Evolutionary conservation across 1,140 invertebrate species (phyloP).

Genomic region (Rhizoglyphus robini): DNA sequence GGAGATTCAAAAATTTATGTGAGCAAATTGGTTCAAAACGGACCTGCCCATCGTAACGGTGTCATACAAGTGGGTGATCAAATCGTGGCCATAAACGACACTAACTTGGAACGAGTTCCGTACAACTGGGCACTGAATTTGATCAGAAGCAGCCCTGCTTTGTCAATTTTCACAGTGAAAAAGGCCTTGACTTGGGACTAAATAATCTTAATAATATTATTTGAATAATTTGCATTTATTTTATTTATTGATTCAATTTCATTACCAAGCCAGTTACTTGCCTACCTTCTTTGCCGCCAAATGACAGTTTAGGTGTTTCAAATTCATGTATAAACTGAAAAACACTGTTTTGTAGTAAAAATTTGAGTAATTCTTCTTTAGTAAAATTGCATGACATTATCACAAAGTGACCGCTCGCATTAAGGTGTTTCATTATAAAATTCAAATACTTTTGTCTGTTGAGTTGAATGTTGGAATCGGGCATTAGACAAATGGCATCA

Average conservation of each 20-base stretch:
- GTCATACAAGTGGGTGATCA: slow-evolving; percentile 78
- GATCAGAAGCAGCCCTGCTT: neutral
- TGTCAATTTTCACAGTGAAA: neutral
- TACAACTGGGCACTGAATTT: slow-evolving; percentile 92
- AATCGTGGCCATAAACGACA: slow-evolving; percentile 76
- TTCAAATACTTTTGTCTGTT: slow-evolving; percentile 52
- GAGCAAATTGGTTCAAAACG: slow-evolving; percentile 94
- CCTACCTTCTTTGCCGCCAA: slow-evolving; percentile 18
- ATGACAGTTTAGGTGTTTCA: slow-evolving; percentile 10
- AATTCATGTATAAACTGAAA: slow-evolving; percentile 16
- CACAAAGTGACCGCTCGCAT: slow-evolving; percentile 51
- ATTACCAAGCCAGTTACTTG: slow-evolving; percentile 21
- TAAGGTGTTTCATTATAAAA: slow-evolving; percentile 47
- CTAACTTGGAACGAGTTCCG: slow-evolving; percentile 71
- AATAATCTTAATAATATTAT: neutral
- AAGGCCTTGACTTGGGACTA: slow-evolving; percentile 5
- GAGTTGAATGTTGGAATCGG: slow-evolving; percentile 44
- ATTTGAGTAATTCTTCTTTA: slow-evolving; percentile 54
- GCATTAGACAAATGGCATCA: slow-evolving; percentile 47
- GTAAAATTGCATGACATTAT: slow-evolving; percentile 94
- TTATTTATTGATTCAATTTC: no score
- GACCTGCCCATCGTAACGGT: slow-evolving; percentile 83
- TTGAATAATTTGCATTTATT: slow-evolving; percentile 7
- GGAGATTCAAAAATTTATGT: slow-evolving; percentile 98
- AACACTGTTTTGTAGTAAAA: slow-evolving; percentile 42